Conservation (phyloP, 2,797 vertebrate species). For the Triplophysa yarkandensis region DNA sequence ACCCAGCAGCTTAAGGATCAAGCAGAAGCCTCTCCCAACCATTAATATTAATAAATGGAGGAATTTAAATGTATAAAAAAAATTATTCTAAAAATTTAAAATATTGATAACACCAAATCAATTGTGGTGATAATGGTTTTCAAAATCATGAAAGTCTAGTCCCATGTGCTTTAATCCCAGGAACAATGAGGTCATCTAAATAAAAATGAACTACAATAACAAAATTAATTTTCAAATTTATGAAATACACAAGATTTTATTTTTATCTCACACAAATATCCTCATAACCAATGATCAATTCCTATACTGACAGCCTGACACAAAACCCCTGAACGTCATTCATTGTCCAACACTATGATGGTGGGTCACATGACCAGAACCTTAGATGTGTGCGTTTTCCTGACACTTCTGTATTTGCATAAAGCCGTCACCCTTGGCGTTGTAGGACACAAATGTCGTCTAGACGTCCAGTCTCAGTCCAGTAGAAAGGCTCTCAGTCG, state of each 20-base stretch:
- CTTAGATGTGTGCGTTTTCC: constrained; percentile 70
- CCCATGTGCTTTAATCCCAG: no score
- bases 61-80: neutral
- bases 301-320: neutral
- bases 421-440: constrained; percentile 83
- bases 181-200: no score
- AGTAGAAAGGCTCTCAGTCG: constrained; percentile 56
- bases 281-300: neutral
- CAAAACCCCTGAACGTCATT: constrained; percentile 2
- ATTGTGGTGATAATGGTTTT: no score
- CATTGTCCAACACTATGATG: constrained; percentile 6
- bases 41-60: no score
- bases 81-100: no score
- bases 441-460: constrained; percentile 85
- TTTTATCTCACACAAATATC: neutral
- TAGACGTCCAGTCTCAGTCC: constrained; percentile 88
- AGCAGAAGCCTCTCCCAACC: neutral
- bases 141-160: no score
- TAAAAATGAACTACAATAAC: no score
- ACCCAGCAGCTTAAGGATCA: neutral
- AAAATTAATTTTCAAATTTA: no score
- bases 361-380: constrained; percentile 70
- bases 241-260: no score
- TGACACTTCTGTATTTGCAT: constrained; percentile 83
- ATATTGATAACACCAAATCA: no score